These are phyloP conservation scores for Dryadula phaetusa DNA, from an alignment of 2,888 invertebrate genomes.

Conservation along the genomic window DNA sequence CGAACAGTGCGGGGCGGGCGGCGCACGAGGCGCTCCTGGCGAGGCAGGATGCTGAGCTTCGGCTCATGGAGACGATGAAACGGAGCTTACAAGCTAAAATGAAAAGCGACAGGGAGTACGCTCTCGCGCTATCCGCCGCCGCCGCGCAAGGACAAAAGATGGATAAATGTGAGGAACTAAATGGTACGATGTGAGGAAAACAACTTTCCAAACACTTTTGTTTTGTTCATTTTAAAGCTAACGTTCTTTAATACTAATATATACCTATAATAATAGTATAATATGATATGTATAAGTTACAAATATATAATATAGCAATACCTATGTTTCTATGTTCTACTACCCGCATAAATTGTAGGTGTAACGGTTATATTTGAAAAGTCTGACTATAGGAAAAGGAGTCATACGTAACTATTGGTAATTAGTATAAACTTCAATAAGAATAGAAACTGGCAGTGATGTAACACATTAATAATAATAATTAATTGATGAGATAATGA, in stretches of 20 bases:
- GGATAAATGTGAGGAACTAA: conserved; percentile 89
- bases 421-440: conserved; percentile 15
- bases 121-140: conserved; percentile 91
- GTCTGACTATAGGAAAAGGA: background rate
- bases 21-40: conserved; percentile 96
- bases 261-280: background rate
- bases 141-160: conserved; percentile 93
- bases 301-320: background rate
- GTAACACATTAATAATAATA: conserved; percentile 34
- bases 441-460: conserved; percentile 27
- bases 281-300: background rate
- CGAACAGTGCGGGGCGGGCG: conserved; percentile 92
- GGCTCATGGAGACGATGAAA: conserved; percentile 96
- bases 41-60: conserved; percentile 96
- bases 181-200: conserved; percentile 70
- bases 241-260: background rate
- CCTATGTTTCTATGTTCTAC: background rate
- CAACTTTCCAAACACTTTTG: conserved; percentile 31
- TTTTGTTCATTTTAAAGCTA: background rate
- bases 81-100: conserved; percentile 93
- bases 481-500: conserved; percentile 34
- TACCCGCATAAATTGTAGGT: conserved; percentile 21
- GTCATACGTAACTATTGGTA: background rate
- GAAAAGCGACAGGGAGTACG: conserved; percentile 96
- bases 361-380: background rate